These are phyloP conservation scores for Chiloscyllium plagiosum DNA, from an alignment of 2,113 vertebrate genomes.

Conservation along the genomic window DNA sequence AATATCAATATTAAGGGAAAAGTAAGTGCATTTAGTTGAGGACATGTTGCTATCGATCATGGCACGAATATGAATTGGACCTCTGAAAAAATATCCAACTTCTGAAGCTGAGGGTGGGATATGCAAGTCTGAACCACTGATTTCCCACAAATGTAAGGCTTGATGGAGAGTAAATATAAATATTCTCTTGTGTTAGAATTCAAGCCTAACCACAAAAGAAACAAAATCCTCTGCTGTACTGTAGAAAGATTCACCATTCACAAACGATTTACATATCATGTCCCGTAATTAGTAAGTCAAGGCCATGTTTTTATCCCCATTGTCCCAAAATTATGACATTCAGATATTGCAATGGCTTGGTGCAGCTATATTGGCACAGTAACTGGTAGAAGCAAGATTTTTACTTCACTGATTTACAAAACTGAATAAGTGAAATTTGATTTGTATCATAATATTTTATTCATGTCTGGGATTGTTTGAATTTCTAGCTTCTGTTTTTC, in stretches of 20 bases:
- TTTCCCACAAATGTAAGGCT: not conserved
- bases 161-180: not conserved
- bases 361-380: not conserved
- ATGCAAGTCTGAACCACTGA: not conserved
- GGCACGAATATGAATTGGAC: not conserved
- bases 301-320: not conserved
- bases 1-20: not conserved
- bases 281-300: not conserved
- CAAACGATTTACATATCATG: not conserved
- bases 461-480: not conserved
- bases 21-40: not conserved
- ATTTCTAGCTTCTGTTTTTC: not conserved
- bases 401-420: not conserved
- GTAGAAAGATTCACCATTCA: not conserved
- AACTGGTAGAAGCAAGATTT: not conserved
- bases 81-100: not conserved
- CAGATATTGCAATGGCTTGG: not conserved
- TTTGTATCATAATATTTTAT: not conserved
- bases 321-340: not conserved
- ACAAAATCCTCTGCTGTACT: not conserved
- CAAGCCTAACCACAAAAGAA: not conserved
- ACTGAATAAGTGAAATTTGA: not conserved
- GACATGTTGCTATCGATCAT: not conserved
- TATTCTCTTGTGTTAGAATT: not conserved
- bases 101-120: not conserved